Conservation (phyloP, 2,797 vertebrate species). For the Hypotaenidia philippensis region DNA sequence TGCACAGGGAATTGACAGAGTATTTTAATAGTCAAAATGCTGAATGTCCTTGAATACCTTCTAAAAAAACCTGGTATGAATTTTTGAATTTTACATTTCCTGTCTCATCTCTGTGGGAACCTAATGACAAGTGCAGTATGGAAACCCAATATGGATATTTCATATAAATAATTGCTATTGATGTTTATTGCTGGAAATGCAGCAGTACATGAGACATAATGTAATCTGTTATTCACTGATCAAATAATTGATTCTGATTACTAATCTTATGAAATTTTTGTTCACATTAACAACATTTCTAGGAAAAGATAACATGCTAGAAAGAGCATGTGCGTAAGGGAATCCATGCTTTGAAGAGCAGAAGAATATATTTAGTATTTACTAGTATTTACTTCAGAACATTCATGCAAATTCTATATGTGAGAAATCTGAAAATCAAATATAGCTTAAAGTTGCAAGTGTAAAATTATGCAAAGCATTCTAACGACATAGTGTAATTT, state of each 20-base stretch:
- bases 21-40: slow-evolving; percentile 27
- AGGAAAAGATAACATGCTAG: neutral
- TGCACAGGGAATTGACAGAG: neutral
- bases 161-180: neutral
- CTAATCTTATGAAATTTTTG: neutral
- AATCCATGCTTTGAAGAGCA: neutral
- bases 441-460: neutral
- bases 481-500: neutral
- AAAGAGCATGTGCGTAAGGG: neutral
- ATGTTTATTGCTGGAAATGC: slow-evolving; percentile 3
- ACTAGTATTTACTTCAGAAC: neutral
- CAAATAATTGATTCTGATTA: slow-evolving; percentile 2
- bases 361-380: neutral
- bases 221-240: neutral
- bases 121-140: neutral
- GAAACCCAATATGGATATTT: neutral
- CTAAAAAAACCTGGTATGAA: slow-evolving; percentile 13
- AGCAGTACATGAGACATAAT: neutral
- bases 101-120: neutral
- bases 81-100: slow-evolving; percentile 10
- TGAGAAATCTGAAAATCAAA: neutral
- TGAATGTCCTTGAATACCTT: slow-evolving; percentile 17
- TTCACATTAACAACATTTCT: neutral
- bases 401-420: neutral
- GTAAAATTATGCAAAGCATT: neutral